Evolutionary conservation across 2,797 vertebrate genomes (phyloP).

Genomic region (Silurus aristotelis): DNA sequence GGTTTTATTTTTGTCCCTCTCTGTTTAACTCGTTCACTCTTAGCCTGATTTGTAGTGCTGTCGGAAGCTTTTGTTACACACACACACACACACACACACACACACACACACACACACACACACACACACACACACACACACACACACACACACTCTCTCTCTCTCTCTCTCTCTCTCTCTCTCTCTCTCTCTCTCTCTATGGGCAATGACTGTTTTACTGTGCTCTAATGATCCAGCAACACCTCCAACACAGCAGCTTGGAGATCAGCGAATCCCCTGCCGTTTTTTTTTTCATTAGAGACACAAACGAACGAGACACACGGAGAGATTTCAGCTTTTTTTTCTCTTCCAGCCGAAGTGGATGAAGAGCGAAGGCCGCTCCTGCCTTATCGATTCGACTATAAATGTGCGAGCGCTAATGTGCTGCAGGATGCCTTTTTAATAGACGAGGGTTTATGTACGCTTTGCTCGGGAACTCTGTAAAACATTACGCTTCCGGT

Average conservation of each 20-base stretch:
- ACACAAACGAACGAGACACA: constrained; percentile 46
- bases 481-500: constrained; percentile 19
- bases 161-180: background rate
- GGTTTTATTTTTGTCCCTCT: background rate
- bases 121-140: no score
- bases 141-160: background rate
- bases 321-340: constrained; percentile 23
- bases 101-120: no score
- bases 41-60: constrained; percentile 1
- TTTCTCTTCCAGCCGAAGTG: background rate
- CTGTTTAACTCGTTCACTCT: background rate
- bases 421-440: constrained; percentile 32
- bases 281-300: constrained; percentile 49
- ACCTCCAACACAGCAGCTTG: constrained; percentile 49
- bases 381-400: constrained; percentile 52
- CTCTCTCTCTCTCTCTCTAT: constrained; percentile 6
- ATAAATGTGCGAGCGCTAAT: constrained; percentile 43
- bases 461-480: background rate
- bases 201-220: constrained; percentile 39
- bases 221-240: constrained; percentile 52
- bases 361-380: constrained; percentile 34
- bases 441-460: constrained; percentile 44
- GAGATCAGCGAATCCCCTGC: constrained; percentile 50
- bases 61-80: constrained; percentile 1
- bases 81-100: no score